phyloP scores from a whole-genome alignment of 2,888 invertebrate species.

The Hirudinaria manillensis region DNA sequence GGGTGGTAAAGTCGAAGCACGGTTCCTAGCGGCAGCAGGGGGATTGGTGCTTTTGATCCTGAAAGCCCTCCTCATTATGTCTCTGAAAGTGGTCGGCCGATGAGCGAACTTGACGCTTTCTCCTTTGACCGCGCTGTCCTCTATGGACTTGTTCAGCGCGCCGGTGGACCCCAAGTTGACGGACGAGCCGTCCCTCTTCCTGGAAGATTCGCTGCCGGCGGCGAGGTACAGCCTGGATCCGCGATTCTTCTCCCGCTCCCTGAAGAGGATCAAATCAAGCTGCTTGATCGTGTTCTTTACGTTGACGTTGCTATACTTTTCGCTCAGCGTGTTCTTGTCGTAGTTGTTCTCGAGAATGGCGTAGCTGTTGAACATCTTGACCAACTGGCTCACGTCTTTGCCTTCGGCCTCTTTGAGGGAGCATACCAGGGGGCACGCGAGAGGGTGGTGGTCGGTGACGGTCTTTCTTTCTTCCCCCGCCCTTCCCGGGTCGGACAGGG shows the following conservation, averaged over 20 bases:
- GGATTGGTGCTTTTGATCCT: background rate
- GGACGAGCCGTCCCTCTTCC: too few species aligned
- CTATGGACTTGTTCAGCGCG: too few species aligned
- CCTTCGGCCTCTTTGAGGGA: conserved; percentile 3
- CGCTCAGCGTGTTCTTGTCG: background rate
- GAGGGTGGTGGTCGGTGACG: background rate
- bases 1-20: too few species aligned
- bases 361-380: conserved; percentile 3
- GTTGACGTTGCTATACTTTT: background rate
- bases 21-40: too few species aligned
- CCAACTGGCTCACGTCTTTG: conserved; percentile 13
- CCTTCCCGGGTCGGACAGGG: background rate
- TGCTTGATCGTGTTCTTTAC: conserved; percentile 11
- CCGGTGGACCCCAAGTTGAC: too few species aligned
- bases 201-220: background rate
- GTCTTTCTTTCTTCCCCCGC: background rate
- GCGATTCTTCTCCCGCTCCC: background rate
- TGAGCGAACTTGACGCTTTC: too few species aligned
- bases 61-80: conserved; percentile 6
- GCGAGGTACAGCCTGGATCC: background rate
- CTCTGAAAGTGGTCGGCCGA: background rate
- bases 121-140: too few species aligned
- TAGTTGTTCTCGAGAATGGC: background rate
- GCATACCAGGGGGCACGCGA: background rate
- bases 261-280: conserved; percentile 1